phyloP scores from a whole-genome alignment of 2,888 invertebrate species.

The Eupsilia transversa region DNA sequence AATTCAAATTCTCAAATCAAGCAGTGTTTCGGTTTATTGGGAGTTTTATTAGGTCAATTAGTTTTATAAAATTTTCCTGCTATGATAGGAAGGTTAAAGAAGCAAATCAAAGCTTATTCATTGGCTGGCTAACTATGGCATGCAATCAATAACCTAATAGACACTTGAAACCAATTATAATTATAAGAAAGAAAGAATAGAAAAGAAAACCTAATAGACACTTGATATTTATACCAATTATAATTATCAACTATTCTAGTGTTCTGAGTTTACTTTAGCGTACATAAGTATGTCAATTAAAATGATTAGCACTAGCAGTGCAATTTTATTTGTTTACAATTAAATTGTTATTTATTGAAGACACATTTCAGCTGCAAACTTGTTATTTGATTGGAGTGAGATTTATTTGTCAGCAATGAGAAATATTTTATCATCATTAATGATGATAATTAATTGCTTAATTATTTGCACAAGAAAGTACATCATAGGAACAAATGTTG shows the following conservation, averaged over 20 bases:
- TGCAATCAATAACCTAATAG: conserved; percentile 2
- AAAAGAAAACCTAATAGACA: too few relatives aligned
- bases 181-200: too few relatives aligned
- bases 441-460: background rate
- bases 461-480: background rate
- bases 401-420: background rate
- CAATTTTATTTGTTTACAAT: conserved; percentile 3
- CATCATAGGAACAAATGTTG: background rate
- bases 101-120: background rate
- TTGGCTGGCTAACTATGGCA: background rate
- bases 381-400: background rate
- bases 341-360: background rate
- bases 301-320: background rate
- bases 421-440: conserved; percentile 1
- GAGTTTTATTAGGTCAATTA: background rate
- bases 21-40: background rate
- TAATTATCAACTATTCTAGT: too few relatives aligned
- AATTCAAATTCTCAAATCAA: background rate
- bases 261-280: too few relatives aligned
- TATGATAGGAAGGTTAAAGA: background rate
- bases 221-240: too few relatives aligned
- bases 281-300: background rate
- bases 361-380: background rate
- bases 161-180: too few relatives aligned
- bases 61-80: background rate